Evolutionary conservation across 2,797 vertebrate species (phyloP), one percentile per base, ranked within the genome.

Genomic region (Aphelocoma californica): DNA sequence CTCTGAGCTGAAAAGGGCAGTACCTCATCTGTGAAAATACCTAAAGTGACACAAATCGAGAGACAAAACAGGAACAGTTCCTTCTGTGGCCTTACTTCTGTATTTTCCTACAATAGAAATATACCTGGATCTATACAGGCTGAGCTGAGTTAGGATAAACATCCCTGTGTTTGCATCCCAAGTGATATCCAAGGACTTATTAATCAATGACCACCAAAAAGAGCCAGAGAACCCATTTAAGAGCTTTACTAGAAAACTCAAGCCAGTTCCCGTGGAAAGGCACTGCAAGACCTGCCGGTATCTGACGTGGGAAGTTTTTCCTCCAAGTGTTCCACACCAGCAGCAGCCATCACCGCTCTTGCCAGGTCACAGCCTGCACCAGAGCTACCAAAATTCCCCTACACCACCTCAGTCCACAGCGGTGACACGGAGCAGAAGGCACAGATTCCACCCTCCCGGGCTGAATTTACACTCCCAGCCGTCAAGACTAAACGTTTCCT

Each of bases 311-410:
- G 42, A 44, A 88, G 18, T 3, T 44, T 21, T 31, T 14, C 40
- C 38, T 20, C 29, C 19, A 2, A 2, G 16, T 5, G 24, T 5
- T 74, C 29, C 6, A 23, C 57, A 23, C 14, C 60, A 44, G 31
- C 29, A 23, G 29, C 20, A 40, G 38, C 23, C 0, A 0, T 21
- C 64, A 18, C 7, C 0, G 0, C 16, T 61, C 42, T 31, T 19
- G 4, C 56, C 10, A 42, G 9, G 65, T 2, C 24, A 15, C 45
- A 6, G 7, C 3, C 44, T 17, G 5, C 3, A 40, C 20, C 34
- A 51, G 31, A 64, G 26, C 38, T 7, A 45, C 25, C 57, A 23
- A 36, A 82, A 36, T 4, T 64, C 36, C 29, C 17, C 26, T 32
- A 16, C 11, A 11, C 24, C 44, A 60, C 29, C 53, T 34, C 11